These are phyloP conservation scores for Alloplasta piceator DNA, from an alignment of 2,888 invertebrate species.

Conservation along the genomic window DNA sequence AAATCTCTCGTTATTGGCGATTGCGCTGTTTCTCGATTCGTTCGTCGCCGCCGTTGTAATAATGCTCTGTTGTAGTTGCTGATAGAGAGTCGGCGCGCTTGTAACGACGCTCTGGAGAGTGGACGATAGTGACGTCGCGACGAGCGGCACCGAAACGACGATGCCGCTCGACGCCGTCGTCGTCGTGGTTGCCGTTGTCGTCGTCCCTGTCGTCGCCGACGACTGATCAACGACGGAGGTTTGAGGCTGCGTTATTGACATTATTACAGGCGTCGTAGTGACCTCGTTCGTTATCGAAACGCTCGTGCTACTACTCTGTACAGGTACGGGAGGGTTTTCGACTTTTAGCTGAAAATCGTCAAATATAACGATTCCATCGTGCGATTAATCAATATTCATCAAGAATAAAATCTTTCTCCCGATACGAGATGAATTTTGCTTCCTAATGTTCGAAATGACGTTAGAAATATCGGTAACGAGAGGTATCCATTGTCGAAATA, in stretches of 20 bases:
- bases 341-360: constrained; percentile 74
- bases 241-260: constrained; percentile 79
- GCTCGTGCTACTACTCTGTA: constrained; percentile 72
- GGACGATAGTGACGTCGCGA: constrained; percentile 83
- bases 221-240: constrained; percentile 75
- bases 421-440: too few relatives aligned
- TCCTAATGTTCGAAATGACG: too few relatives aligned
- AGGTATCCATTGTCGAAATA: too few relatives aligned
- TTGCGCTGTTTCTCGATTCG: constrained; percentile 74
- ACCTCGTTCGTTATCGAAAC: constrained; percentile 74
- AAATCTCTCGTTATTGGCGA: constrained; percentile 83
- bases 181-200: constrained; percentile 79
- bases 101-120: constrained; percentile 77
- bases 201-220: constrained; percentile 67
- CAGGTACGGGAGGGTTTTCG: constrained; percentile 74
- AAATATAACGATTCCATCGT: not conserved
- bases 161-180: constrained; percentile 84
- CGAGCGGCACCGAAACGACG: constrained; percentile 87
- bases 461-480: too few relatives aligned
- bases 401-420: too few relatives aligned
- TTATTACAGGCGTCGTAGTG: constrained; percentile 80
- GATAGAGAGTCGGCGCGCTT: constrained; percentile 80
- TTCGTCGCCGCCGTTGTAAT: constrained; percentile 73
- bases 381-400: too few relatives aligned
- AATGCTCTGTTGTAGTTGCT: constrained; percentile 80